A percentile compares a stretch with the other conserved stretches of the same genome.
Evolutionary conservation across 2,888 invertebrate species (phyloP).

Genomic region (Camponotus fellah): DNA sequence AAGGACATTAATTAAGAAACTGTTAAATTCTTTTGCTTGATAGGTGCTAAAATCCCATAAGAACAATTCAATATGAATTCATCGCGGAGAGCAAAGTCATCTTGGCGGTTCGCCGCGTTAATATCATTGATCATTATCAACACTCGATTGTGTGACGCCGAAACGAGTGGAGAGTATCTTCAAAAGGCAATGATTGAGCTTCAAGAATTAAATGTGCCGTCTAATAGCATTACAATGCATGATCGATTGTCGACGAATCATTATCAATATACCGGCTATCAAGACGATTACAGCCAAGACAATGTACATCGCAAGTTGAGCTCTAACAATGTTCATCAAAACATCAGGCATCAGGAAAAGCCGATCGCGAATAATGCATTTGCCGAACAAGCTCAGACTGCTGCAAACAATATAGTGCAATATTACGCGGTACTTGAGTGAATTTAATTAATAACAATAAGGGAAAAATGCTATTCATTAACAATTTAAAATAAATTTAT

Average conservation of each 20-base stretch:
- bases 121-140: slow-evolving; percentile 55
- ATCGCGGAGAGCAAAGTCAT: slow-evolving; percentile 41
- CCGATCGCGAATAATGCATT: neutral
- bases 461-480: neutral
- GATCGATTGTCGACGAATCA: slow-evolving; percentile 23
- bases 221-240: slow-evolving; percentile 39
- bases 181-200: slow-evolving; percentile 79
- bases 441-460: neutral
- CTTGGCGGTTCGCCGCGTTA: slow-evolving; percentile 62
- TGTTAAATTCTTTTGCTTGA: neutral
- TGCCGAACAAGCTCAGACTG: slow-evolving; percentile 11
- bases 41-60: neutral
- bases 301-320: slow-evolving; percentile 27
- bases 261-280: slow-evolving; percentile 36
- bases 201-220: slow-evolving; percentile 74
- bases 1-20: neutral
- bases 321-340: neutral
- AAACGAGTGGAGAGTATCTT: slow-evolving; percentile 80
- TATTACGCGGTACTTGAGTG: slow-evolving; percentile 65
- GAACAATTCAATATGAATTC: slow-evolving; percentile 50
- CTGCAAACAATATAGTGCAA: slow-evolving; percentile 44
- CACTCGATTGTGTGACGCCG: slow-evolving; percentile 63
- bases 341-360: neutral
- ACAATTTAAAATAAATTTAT: neutral
- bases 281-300: neutral